phyloP scores from a whole-genome alignment of 23 tunicate genomes.

The Halocynthia aurantium region DNA sequence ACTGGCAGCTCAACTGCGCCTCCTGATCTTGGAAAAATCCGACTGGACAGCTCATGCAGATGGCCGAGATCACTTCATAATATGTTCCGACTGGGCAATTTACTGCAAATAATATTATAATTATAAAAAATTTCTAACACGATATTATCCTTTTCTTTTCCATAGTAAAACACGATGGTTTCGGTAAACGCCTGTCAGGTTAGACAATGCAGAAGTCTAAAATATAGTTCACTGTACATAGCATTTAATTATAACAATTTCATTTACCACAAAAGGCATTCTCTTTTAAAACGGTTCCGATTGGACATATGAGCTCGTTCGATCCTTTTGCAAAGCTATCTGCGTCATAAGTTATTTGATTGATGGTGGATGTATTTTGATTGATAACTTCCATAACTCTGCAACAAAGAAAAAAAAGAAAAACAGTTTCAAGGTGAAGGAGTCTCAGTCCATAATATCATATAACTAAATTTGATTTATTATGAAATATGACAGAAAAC shows the following conservation, averaged over 20 bases:
- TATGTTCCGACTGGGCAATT: constrained; percentile 88
- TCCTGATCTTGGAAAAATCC: constrained; percentile 84
- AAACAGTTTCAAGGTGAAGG: too few relatives aligned
- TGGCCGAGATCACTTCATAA: constrained; percentile 40
- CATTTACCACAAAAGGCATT: constrained; percentile 81
- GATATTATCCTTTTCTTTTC: too few relatives aligned
- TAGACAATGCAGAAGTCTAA: too few relatives aligned
- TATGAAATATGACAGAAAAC: too few relatives aligned
- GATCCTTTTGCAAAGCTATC: constrained; percentile 38
- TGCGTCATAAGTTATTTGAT: constrained; percentile 31
- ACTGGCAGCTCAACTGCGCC: constrained; percentile 81
- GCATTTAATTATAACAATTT: background rate
- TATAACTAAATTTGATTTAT: too few relatives aligned
- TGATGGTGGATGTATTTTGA: constrained; percentile 33
- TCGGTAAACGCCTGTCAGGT: too few relatives aligned
- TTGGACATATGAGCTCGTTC: constrained; percentile 51
- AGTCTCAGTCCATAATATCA: too few relatives aligned
- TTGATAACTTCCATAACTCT: constrained; percentile 23
- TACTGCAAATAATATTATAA: constrained; percentile 28
- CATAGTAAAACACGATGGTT: too few relatives aligned
- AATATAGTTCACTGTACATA: background rate
- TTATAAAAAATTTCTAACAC: too few relatives aligned
- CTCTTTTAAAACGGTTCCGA: constrained; percentile 58
- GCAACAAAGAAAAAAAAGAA: background rate
- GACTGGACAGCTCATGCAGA: constrained; percentile 52